A percentile compares a stretch with the other conserved stretches of the same genome.
Conservation (phyloP, 2,113 vertebrate species). For the Centropristis striata region DNA sequence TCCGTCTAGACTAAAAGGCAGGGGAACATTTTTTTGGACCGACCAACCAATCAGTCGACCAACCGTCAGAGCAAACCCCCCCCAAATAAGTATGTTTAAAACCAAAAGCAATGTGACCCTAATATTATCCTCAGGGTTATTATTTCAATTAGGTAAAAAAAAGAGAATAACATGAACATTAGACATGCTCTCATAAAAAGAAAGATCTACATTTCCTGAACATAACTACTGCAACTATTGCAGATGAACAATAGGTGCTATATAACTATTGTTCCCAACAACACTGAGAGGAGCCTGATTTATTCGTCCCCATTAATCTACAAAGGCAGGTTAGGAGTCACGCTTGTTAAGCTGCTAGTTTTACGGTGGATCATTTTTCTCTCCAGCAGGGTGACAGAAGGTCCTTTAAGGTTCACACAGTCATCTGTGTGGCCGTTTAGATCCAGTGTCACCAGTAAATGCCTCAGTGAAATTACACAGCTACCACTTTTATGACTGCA, state of each 20-base stretch:
- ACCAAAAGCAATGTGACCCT: not conserved
- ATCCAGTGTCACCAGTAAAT: slow-evolving; percentile 60
- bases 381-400: slow-evolving; percentile 23
- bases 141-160: not conserved
- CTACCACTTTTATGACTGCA: slow-evolving; percentile 35
- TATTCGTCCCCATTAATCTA: slow-evolving; percentile 41
- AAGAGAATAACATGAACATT: not conserved
- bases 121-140: slow-evolving; percentile 2
- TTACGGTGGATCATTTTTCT: slow-evolving; percentile 55
- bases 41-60: no score
- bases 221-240: not conserved
- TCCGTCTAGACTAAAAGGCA: no score
- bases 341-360: slow-evolving; percentile 52
- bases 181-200: not conserved
- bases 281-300: slow-evolving; percentile 24
- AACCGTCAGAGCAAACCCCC: no score
- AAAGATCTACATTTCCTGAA: not conserved
- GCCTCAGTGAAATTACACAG: slow-evolving; percentile 53
- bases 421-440: slow-evolving; percentile 14
- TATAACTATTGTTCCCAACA: not conserved
- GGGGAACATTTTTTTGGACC: no score
- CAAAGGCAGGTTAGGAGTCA: slow-evolving; percentile 44
- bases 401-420: slow-evolving; percentile 54
- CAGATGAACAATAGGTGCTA: not conserved
- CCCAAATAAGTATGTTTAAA: not conserved